Conservation (phyloP, 2,888 invertebrate genomes). For the Clanis bilineata region DNA sequence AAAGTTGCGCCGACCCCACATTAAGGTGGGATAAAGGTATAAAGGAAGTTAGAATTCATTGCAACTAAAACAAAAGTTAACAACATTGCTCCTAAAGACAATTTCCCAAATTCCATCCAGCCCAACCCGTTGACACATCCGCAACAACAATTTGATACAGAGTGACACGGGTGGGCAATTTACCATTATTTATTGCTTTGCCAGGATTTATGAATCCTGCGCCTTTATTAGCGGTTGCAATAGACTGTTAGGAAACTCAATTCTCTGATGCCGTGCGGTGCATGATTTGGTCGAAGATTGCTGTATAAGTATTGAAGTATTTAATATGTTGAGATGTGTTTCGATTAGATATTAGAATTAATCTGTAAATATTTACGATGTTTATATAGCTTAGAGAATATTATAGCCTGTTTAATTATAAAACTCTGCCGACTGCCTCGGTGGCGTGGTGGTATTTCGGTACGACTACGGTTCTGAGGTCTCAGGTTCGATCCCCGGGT, state of each 20-base stretch:
- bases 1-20: too few relatives aligned
- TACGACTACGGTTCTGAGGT: too few relatives aligned
- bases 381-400: too few relatives aligned
- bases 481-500: too few relatives aligned
- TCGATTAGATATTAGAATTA: too few relatives aligned
- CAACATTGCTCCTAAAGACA: neutral
- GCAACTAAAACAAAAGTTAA: neutral
- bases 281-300: conserved; percentile 15
- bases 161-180: conserved; percentile 72
- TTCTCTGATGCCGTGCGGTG: conserved; percentile 17
- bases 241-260: neutral
- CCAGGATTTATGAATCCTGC: conserved; percentile 62
- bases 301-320: neutral
- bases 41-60: too few relatives aligned
- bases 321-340: neutral
- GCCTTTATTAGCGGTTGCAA: conserved; percentile 49
- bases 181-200: conserved; percentile 67
- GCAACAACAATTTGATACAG: conserved; percentile 63
- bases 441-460: too few relatives aligned
- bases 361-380: too few relatives aligned
- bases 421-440: too few relatives aligned
- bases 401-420: too few relatives aligned
- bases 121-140: conserved; percentile 40
- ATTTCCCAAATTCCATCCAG: neutral
- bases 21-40: too few relatives aligned